Conservation (phyloP, 2,113 vertebrate genomes). For the rat (Rattus norvegicus) region DNA sequence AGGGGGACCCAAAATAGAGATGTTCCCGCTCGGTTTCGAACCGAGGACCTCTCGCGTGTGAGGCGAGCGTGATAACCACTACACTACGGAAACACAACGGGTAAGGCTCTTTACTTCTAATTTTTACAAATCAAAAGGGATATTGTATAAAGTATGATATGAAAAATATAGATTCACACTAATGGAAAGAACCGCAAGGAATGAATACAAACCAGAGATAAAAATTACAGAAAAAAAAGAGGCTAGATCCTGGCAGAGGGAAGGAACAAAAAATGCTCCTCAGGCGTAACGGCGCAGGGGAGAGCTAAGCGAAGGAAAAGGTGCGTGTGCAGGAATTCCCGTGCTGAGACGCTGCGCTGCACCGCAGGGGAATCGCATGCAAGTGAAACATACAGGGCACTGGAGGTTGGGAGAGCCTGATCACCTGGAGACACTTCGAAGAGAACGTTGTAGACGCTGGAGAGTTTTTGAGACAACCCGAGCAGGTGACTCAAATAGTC, state of each 20-base stretch:
- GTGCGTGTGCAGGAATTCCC: background rate
- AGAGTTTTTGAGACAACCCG: background rate
- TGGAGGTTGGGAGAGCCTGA: background rate
- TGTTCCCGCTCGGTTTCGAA: background rate
- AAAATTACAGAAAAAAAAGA: no score
- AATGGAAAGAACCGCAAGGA: background rate
- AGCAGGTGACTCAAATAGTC: background rate
- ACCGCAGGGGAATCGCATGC: background rate
- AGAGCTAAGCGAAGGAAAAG: background rate
- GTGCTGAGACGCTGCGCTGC: no score
- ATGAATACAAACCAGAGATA: no score
- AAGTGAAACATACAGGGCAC: background rate
- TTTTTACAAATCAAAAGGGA: no score
- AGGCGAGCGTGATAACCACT: background rate
- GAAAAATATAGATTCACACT: background rate
- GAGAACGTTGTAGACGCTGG: background rate
- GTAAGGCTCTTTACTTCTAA: accelerated
- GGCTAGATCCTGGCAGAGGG: background rate
- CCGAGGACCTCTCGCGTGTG: background rate
- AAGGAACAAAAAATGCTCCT: background rate
- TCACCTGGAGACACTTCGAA: background rate
- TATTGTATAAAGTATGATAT: no score
- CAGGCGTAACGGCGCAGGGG: background rate
- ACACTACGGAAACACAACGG: background rate
- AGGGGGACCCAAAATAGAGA: background rate